Evolutionary conservation across 2,888 invertebrate genomes (phyloP).

Genomic region (Amorpha juglandis): DNA sequence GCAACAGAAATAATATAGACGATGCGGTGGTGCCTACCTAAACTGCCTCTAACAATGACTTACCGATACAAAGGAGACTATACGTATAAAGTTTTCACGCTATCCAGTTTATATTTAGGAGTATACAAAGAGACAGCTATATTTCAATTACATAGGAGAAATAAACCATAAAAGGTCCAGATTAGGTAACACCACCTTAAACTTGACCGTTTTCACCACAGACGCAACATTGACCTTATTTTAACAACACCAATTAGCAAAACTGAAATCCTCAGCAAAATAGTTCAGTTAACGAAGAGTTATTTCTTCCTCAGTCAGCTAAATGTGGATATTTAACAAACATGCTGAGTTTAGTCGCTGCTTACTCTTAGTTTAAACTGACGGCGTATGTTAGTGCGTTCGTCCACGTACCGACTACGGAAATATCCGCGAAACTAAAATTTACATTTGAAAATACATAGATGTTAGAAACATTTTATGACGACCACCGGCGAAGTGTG

Average conservation of each 20-base stretch:
- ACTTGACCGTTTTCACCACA: not conserved
- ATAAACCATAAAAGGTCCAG: too few relatives aligned
- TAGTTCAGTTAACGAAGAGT: slow-evolving; percentile 4
- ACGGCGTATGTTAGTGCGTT: slow-evolving; percentile 3
- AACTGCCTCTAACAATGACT: too few relatives aligned
- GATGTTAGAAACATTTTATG: not conserved
- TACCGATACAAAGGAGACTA: too few relatives aligned
- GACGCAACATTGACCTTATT: slow-evolving; percentile 12
- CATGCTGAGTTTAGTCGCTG: slow-evolving; percentile 11
- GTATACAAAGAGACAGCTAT: too few relatives aligned
- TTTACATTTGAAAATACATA: not conserved
- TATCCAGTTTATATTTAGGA: too few relatives aligned
- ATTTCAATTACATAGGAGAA: not conserved
- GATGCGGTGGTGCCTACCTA: too few relatives aligned
- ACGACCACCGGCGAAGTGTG: not conserved
- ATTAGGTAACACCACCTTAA: not conserved
- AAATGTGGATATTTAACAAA: slow-evolving; percentile 28
- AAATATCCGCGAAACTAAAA: slow-evolving; percentile 4
- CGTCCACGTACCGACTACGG: slow-evolving; percentile 1
- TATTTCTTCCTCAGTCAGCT: slow-evolving; percentile 13
- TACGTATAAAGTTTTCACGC: too few relatives aligned
- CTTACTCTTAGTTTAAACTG: not conserved
- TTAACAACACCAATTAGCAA: slow-evolving; percentile 5
- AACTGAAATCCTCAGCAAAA: not conserved
- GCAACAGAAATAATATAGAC: too few relatives aligned